Conservation (phyloP, 2,888 invertebrate genomes). For the Glyphotaelius pellucidus region DNA sequence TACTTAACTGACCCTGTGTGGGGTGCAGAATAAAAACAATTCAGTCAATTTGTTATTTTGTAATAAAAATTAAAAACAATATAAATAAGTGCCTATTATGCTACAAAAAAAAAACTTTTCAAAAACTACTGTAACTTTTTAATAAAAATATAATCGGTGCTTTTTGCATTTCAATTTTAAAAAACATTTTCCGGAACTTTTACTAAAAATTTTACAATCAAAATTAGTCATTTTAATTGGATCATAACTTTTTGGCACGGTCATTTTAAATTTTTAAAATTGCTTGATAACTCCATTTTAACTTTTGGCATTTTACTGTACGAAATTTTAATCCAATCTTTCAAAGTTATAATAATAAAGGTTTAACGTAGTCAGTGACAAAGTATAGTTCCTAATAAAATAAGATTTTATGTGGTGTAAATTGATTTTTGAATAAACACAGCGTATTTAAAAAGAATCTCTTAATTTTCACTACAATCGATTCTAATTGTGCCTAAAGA, state of each 20-base stretch:
- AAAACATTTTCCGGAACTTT: background rate
- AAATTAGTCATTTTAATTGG: constrained; percentile 23
- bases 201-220: constrained; percentile 28
- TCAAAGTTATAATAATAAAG: constrained; percentile 8
- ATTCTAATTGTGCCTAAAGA: background rate
- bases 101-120: background rate
- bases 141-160: background rate
- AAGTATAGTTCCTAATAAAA: constrained; percentile 67
- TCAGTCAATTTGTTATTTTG: background rate
- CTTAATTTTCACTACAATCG: background rate
- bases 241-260: constrained; percentile 17
- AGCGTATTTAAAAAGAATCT: constrained; percentile 1
- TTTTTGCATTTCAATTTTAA: constrained; percentile 19
- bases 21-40: background rate
- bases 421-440: background rate
- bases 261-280: constrained; percentile 40
- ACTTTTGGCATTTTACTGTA: constrained; percentile 44
- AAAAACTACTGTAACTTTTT: background rate
- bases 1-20: background rate
- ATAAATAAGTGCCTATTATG: background rate
- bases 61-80: background rate
- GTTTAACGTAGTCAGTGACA: constrained; percentile 25
- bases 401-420: constrained; percentile 52
- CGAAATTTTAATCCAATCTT: constrained; percentile 38
- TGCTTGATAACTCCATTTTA: constrained; percentile 44